Evolutionary conservation across 2,797 vertebrate genomes (phyloP).

Genomic region (Macroramphosus scolopax): DNA sequence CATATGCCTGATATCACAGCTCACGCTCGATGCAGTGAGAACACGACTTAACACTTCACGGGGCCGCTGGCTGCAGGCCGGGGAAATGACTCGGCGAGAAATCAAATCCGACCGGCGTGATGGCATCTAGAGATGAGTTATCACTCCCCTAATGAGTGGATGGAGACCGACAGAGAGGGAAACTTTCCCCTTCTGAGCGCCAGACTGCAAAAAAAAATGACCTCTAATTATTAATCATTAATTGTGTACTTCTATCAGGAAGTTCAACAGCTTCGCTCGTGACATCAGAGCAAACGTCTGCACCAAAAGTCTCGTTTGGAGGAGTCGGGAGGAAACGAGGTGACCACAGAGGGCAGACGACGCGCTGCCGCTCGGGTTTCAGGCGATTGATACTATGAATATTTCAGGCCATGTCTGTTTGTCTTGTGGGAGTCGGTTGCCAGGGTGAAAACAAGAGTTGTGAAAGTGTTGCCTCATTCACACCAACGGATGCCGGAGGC

Average conservation of each 20-base stretch:
- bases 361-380: no score
- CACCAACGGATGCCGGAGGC: no score
- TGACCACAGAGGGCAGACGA: constrained; percentile 55
- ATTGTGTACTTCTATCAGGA: constrained; percentile 56
- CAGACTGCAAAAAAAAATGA: constrained; percentile 41
- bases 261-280: constrained; percentile 57
- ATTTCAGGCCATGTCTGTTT: constrained; percentile 51
- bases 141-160: constrained; percentile 56
- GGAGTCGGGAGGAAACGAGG: constrained; percentile 53
- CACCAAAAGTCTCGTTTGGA: constrained; percentile 54
- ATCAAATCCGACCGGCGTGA: constrained; percentile 18
- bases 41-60: constrained; percentile 6
- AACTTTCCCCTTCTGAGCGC: constrained; percentile 44
- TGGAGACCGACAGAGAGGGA: constrained; percentile 53
- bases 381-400: no score
- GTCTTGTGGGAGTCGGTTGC: constrained; percentile 46
- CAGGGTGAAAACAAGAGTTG: no score
- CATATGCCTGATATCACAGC: constrained; percentile 19
- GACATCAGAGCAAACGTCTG: constrained; percentile 37
- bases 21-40: constrained; percentile 7
- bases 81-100: constrained; percentile 28
- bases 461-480: no score
- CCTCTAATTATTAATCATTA: constrained; percentile 58
- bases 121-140: constrained; percentile 55
- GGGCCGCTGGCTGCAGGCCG: constrained; percentile 12